Base-by-base conservation (phyloP, 2,888 invertebrate species). In the Myopa testacea region DNA sequence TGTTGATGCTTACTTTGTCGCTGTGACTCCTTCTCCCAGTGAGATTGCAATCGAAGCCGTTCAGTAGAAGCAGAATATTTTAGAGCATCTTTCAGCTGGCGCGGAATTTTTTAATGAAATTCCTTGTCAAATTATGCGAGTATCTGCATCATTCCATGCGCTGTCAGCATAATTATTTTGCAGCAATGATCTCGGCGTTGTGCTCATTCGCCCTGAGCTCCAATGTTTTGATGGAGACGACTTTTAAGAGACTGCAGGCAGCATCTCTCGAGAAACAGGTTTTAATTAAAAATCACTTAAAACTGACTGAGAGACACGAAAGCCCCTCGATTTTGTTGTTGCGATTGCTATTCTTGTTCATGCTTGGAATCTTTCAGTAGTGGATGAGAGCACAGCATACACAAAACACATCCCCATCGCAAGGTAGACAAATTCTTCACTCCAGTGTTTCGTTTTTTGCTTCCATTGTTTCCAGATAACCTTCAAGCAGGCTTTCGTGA, bases 401-500 rank as follows among this genome's bases (percentile, higher is more conserved):
- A 6, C 10, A 65, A 65, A 26, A 12, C n/a, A 26, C 45, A 69
- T n/a, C 26, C 8, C 40, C 12, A 26, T 7, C n/a, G 52, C 45
- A 10, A 19, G 12, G 69, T 1, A 65, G 14, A 26, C 50, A 8
- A 3, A 69, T 38, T 60, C n/a, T n/a, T 60, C 38, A 5, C 5
- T 60, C 8, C 14, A 34, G 1, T 60, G 60, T 37, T 69, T 50
- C 19, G 5, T 19, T 45, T 45, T 45, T 3, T 1, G 45, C 37
- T 63, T 12, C n/a, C 7, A n/a, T 37, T 7, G 7, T 19, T 7
- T 19, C 63, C 78, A 86, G 84, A 77, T 85, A 1, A 79, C 82
- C 0, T 83, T 85, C 10, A 86, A 84, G 68, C 74, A 82, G 40
- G 85, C 86, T 0, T 83, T 86, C 38, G 45, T 69, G 0, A 85